Conservation (phyloP, 2,797 vertebrate genomes). For the Percopsis omiscomaycus region DNA sequence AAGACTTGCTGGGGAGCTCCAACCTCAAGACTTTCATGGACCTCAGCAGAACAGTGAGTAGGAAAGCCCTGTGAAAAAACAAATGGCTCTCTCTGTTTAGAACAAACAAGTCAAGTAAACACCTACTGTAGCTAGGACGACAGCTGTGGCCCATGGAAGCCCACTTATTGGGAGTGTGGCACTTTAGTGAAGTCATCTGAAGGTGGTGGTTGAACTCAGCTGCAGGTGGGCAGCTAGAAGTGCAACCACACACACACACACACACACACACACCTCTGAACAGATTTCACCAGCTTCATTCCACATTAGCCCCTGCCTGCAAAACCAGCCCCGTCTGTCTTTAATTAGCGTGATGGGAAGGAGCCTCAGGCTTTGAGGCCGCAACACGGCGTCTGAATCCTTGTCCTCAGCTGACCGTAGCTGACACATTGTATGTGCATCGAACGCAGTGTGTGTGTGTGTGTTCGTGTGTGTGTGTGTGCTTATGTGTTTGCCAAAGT, state of each 20-base stretch:
- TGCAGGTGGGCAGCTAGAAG: conserved; percentile 28
- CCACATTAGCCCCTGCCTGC: conserved; percentile 15
- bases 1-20: conserved; percentile 60
- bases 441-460: not conserved
- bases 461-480: not conserved
- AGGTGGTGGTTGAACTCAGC: conserved; percentile 25
- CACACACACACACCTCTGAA: conserved; percentile 19
- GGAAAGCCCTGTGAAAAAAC: conserved; percentile 1
- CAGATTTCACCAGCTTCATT: conserved; percentile 34
- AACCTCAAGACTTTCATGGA: conserved; percentile 32
- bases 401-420: conserved; percentile 24
- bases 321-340: conserved; percentile 25
- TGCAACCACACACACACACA: conserved; percentile 17
- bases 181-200: conserved; percentile 23
- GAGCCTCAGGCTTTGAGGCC: conserved; percentile 25
- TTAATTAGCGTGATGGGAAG: conserved; percentile 41
- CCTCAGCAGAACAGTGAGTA: conserved; percentile 60
- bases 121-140: conserved; percentile 15
- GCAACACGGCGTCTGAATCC: conserved; percentile 22
- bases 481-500: not conserved
- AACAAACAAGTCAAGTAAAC: not conserved
- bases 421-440: conserved; percentile 6
- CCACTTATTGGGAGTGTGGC: not conserved
- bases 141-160: conserved; percentile 14
- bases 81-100: no score